phyloP scores from a whole-genome alignment of 2,888 invertebrate species.

The Hartigia nigra region DNA sequence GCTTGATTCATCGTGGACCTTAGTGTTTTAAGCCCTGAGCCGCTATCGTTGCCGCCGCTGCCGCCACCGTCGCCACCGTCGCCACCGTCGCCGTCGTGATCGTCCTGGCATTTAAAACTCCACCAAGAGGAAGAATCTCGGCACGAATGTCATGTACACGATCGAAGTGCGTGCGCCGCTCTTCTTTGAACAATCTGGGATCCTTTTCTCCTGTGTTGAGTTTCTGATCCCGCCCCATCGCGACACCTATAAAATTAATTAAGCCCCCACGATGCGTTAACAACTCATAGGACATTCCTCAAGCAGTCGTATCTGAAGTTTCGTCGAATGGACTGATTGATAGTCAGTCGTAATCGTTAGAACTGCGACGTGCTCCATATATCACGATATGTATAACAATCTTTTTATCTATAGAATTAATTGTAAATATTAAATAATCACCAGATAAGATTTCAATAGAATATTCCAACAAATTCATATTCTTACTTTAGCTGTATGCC shows the following conservation, averaged over 20 bases:
- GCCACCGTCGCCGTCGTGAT: too few relatives aligned
- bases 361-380: neutral
- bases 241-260: neutral
- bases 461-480: too few relatives aligned
- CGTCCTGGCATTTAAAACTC: too few relatives aligned
- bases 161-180: neutral
- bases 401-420: neutral
- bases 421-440: too few relatives aligned
- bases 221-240: neutral
- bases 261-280: neutral
- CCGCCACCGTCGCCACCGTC: too few relatives aligned
- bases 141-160: neutral
- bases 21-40: too few relatives aligned
- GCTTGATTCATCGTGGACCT: too few relatives aligned
- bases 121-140: slow-evolving; percentile 1
- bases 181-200: too few relatives aligned
- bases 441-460: too few relatives aligned
- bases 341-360: neutral
- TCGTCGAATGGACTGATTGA: neutral
- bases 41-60: too few relatives aligned
- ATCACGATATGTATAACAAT: neutral
- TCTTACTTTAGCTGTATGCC: too few relatives aligned
- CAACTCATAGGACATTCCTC: slow-evolving; percentile 1
- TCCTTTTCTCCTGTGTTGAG: too few relatives aligned
- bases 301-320: neutral